phyloP scores from a whole-genome alignment of 2,888 invertebrate genomes.

The Bombylius discolor region DNA sequence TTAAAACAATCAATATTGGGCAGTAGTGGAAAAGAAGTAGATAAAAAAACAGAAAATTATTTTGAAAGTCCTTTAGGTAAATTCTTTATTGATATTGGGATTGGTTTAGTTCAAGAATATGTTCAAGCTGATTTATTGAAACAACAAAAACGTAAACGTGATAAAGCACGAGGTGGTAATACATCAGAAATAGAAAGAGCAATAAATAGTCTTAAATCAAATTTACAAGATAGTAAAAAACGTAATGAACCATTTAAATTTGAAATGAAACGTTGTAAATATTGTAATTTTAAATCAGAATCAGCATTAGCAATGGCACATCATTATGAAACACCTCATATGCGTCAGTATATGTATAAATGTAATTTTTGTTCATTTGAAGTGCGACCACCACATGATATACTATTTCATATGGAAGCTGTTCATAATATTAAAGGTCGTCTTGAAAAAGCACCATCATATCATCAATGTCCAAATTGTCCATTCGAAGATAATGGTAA shows the following conservation, averaged over 20 bases:
- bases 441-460: slow-evolving; percentile 70
- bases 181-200: slow-evolving; percentile 51
- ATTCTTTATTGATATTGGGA: slow-evolving; percentile 83
- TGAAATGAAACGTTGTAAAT: slow-evolving; percentile 69
- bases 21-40: slow-evolving; percentile 14
- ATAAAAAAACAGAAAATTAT: slow-evolving; percentile 50
- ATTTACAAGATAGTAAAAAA: slow-evolving; percentile 73
- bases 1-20: slow-evolving; percentile 13
- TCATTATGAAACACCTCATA: slow-evolving; percentile 82
- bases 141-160: slow-evolving; percentile 72
- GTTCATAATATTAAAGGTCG: slow-evolving; percentile 75
- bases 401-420: slow-evolving; percentile 82
- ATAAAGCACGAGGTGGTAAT: slow-evolving; percentile 50
- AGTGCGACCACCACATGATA: slow-evolving; percentile 74
- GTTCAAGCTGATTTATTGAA: slow-evolving; percentile 85
- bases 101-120: slow-evolving; percentile 80
- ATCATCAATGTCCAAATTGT: slow-evolving; percentile 87
- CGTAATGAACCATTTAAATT: slow-evolving; percentile 70
- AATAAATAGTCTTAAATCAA: slow-evolving; percentile 69
- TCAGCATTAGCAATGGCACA: slow-evolving; percentile 70
- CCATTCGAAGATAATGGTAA: slow-evolving; percentile 90
- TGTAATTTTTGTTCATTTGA: slow-evolving; percentile 76
- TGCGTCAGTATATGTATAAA: slow-evolving; percentile 72
- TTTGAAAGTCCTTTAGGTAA: slow-evolving; percentile 80
- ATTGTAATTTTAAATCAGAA: slow-evolving; percentile 82